Conservation (phyloP, 2,797 vertebrate species). For the Lutjanus campechanus region DNA sequence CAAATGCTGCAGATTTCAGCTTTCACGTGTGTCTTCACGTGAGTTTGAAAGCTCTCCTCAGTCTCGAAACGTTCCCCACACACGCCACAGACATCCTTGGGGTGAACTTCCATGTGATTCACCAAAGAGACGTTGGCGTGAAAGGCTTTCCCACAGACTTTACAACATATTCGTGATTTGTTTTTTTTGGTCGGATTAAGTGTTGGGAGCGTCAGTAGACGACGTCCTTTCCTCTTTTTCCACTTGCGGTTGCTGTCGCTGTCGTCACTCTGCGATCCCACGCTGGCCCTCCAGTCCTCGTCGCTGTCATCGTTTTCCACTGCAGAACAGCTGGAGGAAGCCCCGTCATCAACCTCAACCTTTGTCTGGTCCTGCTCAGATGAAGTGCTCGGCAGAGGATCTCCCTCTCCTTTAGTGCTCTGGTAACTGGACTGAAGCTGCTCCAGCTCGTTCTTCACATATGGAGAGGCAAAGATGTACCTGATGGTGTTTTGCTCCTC, state of each 20-base stretch:
- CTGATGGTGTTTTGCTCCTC: conserved; percentile 41
- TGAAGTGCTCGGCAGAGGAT: conserved; percentile 49
- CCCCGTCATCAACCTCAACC: rapidly evolving
- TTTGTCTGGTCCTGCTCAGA: conserved; percentile 9
- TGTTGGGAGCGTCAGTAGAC: background rate
- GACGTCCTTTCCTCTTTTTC: conserved; percentile 19
- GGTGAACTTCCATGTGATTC: conserved; percentile 64
- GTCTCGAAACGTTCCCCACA: conserved; percentile 37
- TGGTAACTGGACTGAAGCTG: background rate
- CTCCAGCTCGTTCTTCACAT: conserved; percentile 18
- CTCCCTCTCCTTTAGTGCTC: background rate
- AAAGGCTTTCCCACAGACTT: conserved; percentile 62
- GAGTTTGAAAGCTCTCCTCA: conserved; percentile 39
- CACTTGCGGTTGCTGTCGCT: background rate
- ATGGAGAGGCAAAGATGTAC: conserved; percentile 41
- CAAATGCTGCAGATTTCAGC: conserved; percentile 58
- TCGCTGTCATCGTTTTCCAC: conserved; percentile 30
- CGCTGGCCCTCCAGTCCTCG: conserved; percentile 51
- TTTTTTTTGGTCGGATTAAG: conserved; percentile 21
- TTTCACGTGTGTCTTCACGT: conserved; percentile 61
- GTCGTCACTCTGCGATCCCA: conserved; percentile 15
- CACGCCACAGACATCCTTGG: conserved; percentile 62
- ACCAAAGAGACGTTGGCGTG: conserved; percentile 57
- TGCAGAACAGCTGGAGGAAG: background rate
- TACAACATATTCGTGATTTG: conserved; percentile 53